These are phyloP conservation scores for Lophius americanus DNA, from an alignment of 2,797 vertebrate genomes.

Conservation along the genomic window DNA sequence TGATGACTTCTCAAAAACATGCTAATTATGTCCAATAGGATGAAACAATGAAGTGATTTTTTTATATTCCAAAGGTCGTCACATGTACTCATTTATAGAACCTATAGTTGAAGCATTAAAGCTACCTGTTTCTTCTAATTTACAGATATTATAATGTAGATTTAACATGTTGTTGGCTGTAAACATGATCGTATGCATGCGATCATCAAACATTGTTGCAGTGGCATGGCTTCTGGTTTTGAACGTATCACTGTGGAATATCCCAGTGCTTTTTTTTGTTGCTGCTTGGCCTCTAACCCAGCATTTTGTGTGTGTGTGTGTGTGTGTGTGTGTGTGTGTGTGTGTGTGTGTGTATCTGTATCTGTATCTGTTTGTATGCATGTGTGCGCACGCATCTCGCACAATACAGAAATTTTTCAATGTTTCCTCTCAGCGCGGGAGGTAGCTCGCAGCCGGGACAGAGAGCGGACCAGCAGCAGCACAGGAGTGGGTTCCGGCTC, in stretches of 20 bases:
- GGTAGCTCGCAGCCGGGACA: slow-evolving; percentile 91
- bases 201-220: not conserved
- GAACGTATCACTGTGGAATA: not conserved
- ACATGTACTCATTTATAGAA: no score
- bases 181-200: not conserved
- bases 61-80: no score
- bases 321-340: slow-evolving; percentile 31
- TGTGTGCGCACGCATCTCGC: slow-evolving; percentile 73
- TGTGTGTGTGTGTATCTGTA: slow-evolving; percentile 53
- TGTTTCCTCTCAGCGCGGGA: slow-evolving; percentile 99
- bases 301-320: slow-evolving; percentile 52
- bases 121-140: no score
- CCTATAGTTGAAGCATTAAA: no score
- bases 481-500: slow-evolving; percentile 74
- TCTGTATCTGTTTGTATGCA: slow-evolving; percentile 2
- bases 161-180: not conserved
- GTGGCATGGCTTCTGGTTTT: slow-evolving; percentile 3
- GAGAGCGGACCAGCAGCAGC: slow-evolving; percentile 86
- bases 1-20: no score
- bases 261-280: slow-evolving; percentile 13
- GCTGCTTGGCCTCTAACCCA: slow-evolving; percentile 73
- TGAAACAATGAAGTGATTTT: no score
- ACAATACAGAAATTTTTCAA: slow-evolving; percentile 98
- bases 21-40: no score
- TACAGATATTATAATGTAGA: no score